Base-by-base conservation (phyloP, 2,113 vertebrate genomes). In the Channa argus region DNA sequence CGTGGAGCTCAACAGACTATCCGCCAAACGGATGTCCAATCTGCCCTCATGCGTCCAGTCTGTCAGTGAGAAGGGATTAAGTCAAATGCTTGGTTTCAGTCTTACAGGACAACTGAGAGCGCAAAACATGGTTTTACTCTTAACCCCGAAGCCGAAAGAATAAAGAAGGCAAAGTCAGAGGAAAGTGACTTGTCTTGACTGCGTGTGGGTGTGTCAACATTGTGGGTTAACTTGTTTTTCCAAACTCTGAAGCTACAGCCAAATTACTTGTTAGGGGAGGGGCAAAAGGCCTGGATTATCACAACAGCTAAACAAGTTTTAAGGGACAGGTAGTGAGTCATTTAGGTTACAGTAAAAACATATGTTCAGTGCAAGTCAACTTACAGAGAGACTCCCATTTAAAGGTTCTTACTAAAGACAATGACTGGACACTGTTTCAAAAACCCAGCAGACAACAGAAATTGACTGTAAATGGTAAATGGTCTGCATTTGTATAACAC, bases 161-260 rank as follows among this genome's bases (percentile, higher is more conserved):
- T 53, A 62, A 74, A 53, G 34, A 14, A 56, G 24, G 8, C 41
- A 65, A 67, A 60, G 13, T 64, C 34, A 43, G 50, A 81, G 34
- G 51, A 68, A 60, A 70, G 79, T 49, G 44, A 36, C 63, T 41
- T 63, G 67, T 37, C 39, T 53, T 39, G 46, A 54, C 10, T 65
- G 38, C 43, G 14, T 15, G 70, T 77, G 86, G 85, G 86, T 73
- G 83, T 89, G 87, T 79, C 86, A 52, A 76, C 63, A 86, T 67
- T 86, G 87, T 4, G 77, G 87, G 65, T 54, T 54, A 85, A 92
- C 92, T 91, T 79, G 88, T 90, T 93, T 89, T 88, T 88, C 77
- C 66, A 71, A 78, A 76, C 63, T 86, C 49, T 60, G 34, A 71
- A 77, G 65, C 46, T 58, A 67, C 14, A 33, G 50, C 75, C 73